Evolutionary conservation across 2,888 invertebrate species (phyloP), one percentile per base, ranked within the genome.

Genomic region (Anodontia alba): DNA sequence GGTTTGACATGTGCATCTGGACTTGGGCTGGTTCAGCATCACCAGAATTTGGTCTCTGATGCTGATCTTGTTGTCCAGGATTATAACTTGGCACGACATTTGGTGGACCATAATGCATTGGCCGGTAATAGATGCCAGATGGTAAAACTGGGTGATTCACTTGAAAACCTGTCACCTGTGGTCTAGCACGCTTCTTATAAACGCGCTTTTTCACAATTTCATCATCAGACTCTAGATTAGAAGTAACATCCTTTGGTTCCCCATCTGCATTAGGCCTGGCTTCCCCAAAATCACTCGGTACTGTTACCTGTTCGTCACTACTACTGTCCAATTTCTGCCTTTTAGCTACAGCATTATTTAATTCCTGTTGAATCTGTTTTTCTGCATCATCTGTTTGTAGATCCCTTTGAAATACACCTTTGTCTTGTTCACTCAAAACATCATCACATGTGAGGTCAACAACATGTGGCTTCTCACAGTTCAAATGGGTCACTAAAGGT

Each of bases 291-390:
- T 62, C 62, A 12, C 17, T 33, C 7, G 12, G 2, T 5, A 26
- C 26, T 20, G 26, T 8, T 3, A 54, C 1, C 7, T 26, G 12
- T 54, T 54, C 54, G 23, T 54, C 26, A 54, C 8, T 8, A 33
- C 33, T 8, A 62, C 15, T 33, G 8, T 62, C 84, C n/a, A 69
- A 29, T 73, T 69, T 79, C 51, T 74, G 80, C 26, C 88, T 72
- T 70, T 81, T 87, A 42, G 81, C 83, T 31, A 89, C 23, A 12
- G 89, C 88, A 46, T 81, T 84, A 68, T 66, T 77, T 17, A 89
- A 68, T 57, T 88, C 89, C 12, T 80, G 69, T 54, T 89, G 90
- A 10, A 87, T 43, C 23, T 69, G 43, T 38, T 67, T 81, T 75
- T 88, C 88, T n/a, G 76, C 62, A 33, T 75, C 77, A 29, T 62